Percentiles rank a stretch among this genome's conserved stretches.
phyloP scores from a whole-genome alignment of 2,888 invertebrate species.

The Orchesella flavescens region DNA sequence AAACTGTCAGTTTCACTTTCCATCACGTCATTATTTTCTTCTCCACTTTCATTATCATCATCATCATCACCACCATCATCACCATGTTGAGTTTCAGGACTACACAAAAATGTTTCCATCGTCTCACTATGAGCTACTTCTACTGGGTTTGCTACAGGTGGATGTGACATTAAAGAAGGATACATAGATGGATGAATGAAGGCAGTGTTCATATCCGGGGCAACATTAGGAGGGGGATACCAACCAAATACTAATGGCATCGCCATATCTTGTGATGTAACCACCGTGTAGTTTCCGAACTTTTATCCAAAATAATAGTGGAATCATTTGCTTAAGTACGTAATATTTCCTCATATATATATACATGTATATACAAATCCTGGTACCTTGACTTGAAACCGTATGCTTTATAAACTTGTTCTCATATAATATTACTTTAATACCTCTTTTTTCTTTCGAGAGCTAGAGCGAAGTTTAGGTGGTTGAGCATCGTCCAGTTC shows the following conservation, averaged over 20 bases:
- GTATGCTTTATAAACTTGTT: constrained; percentile 34
- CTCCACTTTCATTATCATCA: constrained; percentile 42
- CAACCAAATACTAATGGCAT: constrained; percentile 70
- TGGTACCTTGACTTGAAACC: neutral
- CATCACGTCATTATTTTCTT: constrained; percentile 43
- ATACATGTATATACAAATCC: neutral
- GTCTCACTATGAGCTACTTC: constrained; percentile 59
- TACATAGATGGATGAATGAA: constrained; percentile 61
- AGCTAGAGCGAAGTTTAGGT: constrained; percentile 59
- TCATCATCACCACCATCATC: constrained; percentile 7
- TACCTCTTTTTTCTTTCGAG: constrained; percentile 69
- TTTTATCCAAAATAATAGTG: constrained; percentile 62
- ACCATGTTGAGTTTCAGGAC: neutral
- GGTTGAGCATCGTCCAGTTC: constrained; percentile 50
- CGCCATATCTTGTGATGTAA: constrained; percentile 67
- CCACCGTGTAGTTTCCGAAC: constrained; percentile 70
- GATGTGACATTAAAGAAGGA: constrained; percentile 56
- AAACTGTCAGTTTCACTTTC: constrained; percentile 66
- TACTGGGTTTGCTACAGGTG: constrained; percentile 54
- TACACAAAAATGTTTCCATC: constrained; percentile 51
- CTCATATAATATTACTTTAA: constrained; percentile 41
- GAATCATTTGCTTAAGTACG: constrained; percentile 10
- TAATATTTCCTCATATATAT: neutral
- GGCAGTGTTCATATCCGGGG: constrained; percentile 63
- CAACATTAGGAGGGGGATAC: constrained; percentile 66